Conservation (phyloP, 1,140 invertebrate genomes). For the Drosophila willistoni region DNA sequence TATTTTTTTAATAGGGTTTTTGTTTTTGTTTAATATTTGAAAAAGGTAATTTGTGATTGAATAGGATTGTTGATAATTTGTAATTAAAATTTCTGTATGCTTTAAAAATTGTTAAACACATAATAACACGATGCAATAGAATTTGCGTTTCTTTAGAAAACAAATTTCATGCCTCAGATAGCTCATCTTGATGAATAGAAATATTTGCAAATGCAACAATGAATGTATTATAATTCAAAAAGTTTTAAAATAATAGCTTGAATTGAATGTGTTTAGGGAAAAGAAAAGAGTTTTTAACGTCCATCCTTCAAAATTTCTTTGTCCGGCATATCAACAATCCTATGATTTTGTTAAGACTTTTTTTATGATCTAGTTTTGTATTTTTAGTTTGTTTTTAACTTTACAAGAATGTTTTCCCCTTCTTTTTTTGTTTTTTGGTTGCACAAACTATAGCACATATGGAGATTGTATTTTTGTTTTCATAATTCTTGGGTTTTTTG, state of each 20-base stretch:
- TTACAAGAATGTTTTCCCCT: slow-evolving; percentile 9
- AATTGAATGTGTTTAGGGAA: too few relatives aligned
- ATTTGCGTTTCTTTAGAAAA: too few relatives aligned
- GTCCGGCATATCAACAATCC: neutral
- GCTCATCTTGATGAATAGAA: too few relatives aligned
- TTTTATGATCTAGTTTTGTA: neutral
- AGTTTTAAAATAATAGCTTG: too few relatives aligned
- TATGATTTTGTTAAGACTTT: neutral
- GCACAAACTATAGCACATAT: slow-evolving; percentile 68
- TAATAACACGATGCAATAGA: too few relatives aligned
- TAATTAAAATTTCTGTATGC: slow-evolving; percentile 22
- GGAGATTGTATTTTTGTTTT: slow-evolving; percentile 57
- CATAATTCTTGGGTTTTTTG: slow-evolving; percentile 26
- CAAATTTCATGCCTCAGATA: too few relatives aligned
- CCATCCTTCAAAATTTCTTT: neutral
- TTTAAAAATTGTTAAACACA: too few relatives aligned
- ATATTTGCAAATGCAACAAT: too few relatives aligned
- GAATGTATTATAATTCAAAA: too few relatives aligned
- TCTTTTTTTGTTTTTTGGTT: slow-evolving; percentile 17
- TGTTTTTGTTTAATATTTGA: slow-evolving; percentile 24
- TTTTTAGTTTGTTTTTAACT: slow-evolving; percentile 22
- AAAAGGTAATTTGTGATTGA: slow-evolving; percentile 14
- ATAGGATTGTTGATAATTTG: slow-evolving; percentile 16
- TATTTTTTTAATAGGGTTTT: neutral
- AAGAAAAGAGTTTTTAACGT: too few relatives aligned